A percentile compares a stretch with the other conserved stretches of the same genome.
These are phyloP conservation scores for Saguinus midas DNA, from an alignment of 2,113 vertebrate species.

Conservation along the genomic window DNA sequence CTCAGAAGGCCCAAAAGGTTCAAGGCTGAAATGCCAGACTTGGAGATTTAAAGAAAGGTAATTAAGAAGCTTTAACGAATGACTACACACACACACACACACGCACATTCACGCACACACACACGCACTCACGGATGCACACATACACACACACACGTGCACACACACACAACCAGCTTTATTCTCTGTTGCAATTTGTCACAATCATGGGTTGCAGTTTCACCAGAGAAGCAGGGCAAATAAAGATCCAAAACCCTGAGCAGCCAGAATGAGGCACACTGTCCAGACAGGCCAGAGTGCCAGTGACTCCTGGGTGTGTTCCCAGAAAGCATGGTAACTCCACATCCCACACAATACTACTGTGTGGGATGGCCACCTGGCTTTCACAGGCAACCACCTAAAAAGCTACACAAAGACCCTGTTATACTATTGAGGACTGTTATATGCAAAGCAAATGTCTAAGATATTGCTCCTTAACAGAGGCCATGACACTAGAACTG, in stretches of 20 bases:
- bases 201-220: not conserved
- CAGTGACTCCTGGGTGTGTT: not conserved
- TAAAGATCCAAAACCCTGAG: slow-evolving; percentile 42
- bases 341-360: too few relatives aligned
- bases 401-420: not conserved
- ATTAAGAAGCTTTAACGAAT: slow-evolving; percentile 56
- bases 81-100: not conserved
- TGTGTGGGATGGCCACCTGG: not conserved
- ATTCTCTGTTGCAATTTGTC: slow-evolving; percentile 68
- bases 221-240: slow-evolving; percentile 56
- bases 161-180: not conserved
- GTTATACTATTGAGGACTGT: not conserved
- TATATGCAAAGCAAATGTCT: too few relatives aligned
- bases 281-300: not conserved
- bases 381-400: not conserved
- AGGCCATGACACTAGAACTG: too few relatives aligned
- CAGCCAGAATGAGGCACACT: not conserved
- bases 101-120: not conserved
- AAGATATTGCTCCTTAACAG: not conserved
- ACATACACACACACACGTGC: too few relatives aligned
- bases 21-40: slow-evolving; percentile 64
- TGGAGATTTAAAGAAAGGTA: slow-evolving; percentile 48
- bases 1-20: slow-evolving; percentile 10
- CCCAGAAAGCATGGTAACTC: too few relatives aligned
- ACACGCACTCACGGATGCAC: not conserved